Conservation (phyloP, 1,140 invertebrate species). For the Lepidurus apus region DNA sequence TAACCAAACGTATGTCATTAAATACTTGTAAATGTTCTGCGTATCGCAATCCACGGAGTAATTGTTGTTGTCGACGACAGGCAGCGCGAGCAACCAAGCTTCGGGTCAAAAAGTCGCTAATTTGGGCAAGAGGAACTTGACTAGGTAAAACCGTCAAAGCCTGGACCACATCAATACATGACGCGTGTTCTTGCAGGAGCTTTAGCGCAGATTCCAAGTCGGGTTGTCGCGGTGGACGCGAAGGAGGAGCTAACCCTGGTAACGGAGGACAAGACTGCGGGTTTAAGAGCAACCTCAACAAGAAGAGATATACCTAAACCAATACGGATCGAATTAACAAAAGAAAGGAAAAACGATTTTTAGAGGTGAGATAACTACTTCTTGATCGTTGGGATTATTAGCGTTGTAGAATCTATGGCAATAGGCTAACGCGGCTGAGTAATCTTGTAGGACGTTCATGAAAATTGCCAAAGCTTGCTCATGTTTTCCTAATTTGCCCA, state of each 20-base stretch:
- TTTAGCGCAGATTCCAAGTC: constrained; percentile 71
- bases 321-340: constrained; percentile 28
- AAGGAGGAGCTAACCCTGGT: constrained; percentile 45
- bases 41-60: constrained; percentile 73
- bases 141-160: constrained; percentile 69
- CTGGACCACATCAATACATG: constrained; percentile 69
- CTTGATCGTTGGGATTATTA: constrained; percentile 37
- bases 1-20: not conserved
- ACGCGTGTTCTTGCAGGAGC: constrained; percentile 73
- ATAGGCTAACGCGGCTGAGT: constrained; percentile 73
- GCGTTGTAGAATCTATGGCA: constrained; percentile 57
- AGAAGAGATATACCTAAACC: constrained; percentile 52
- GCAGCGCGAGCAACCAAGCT: constrained; percentile 67
- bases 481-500: constrained; percentile 79
- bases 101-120: constrained; percentile 70
- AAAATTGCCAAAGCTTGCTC: constrained; percentile 90
- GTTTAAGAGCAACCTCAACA: constrained; percentile 53
- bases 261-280: constrained; percentile 51
- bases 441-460: constrained; percentile 71
- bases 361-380: constrained; percentile 28
- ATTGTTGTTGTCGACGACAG: constrained; percentile 62
- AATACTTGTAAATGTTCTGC: constrained; percentile 68
- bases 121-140: constrained; percentile 61
- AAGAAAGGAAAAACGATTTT: not conserved
- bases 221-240: constrained; percentile 49